These are phyloP conservation scores for Bergia puertoricense DNA, from an alignment of 92 coral and sea anemone species.

Conservation along the genomic window DNA sequence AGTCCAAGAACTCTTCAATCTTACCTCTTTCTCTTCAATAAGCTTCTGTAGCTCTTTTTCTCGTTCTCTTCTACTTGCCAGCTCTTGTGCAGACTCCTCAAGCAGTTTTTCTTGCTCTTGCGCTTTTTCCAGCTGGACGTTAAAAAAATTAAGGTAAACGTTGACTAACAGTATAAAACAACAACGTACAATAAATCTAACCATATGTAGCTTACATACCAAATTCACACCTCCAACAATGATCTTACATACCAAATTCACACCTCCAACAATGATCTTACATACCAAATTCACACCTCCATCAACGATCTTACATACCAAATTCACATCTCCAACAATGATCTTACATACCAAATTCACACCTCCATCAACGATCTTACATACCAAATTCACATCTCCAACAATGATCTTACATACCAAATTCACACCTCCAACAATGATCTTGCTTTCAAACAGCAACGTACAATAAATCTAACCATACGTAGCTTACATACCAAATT, in stretches of 20 bases:
- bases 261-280: slow-evolving; percentile 64
- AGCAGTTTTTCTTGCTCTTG: slow-evolving; percentile 90
- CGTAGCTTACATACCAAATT: slow-evolving; percentile 30
- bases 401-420: background rate
- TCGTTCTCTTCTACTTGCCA: slow-evolving; percentile 84
- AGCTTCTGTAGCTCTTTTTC: slow-evolving; percentile 90
- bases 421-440: slow-evolving; percentile 76
- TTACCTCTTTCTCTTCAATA: slow-evolving; percentile 98
- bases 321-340: too few relatives aligned
- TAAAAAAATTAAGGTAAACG: background rate
- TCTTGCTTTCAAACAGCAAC: background rate
- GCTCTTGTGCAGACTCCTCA: slow-evolving; percentile 96
- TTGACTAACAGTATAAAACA: background rate
- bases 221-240: too few relatives aligned
- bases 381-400: too few relatives aligned
- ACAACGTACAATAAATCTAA: background rate
- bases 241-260: slow-evolving; percentile 41
- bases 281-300: slow-evolving; percentile 95
- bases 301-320: background rate
- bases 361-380: too few relatives aligned
- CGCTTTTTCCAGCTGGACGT: slow-evolving; percentile 89
- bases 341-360: too few relatives aligned
- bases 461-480: slow-evolving; percentile 43
- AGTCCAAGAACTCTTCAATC: background rate
- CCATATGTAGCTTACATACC: too few relatives aligned